Conservation (phyloP, 2,888 invertebrate genomes). For the Leistus spinibarbis region DNA sequence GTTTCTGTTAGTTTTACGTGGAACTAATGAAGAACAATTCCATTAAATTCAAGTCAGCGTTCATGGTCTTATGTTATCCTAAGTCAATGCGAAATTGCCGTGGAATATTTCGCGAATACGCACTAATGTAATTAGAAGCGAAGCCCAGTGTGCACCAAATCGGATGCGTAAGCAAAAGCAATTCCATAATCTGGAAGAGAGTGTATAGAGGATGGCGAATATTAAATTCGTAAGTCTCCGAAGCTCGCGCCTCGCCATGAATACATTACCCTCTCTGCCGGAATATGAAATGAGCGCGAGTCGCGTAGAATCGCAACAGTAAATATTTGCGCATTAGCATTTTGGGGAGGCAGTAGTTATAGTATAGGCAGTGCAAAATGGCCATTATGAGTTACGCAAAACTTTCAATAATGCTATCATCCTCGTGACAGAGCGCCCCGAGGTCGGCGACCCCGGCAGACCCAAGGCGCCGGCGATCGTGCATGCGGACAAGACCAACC, state of each 20-base stretch:
- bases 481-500: neutral
- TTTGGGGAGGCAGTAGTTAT: neutral
- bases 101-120: too few species aligned
- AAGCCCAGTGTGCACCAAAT: too few species aligned
- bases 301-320: slow-evolving; percentile 15
- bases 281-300: slow-evolving; percentile 25
- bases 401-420: neutral
- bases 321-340: slow-evolving; percentile 33
- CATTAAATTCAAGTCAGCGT: too few species aligned
- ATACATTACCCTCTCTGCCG: slow-evolving; percentile 30
- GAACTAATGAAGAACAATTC: too few species aligned
- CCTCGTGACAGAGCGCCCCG: neutral
- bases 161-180: neutral
- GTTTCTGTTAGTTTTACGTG: too few species aligned
- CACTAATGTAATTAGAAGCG: too few species aligned
- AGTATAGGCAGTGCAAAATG: neutral
- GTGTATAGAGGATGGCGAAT: too few species aligned
- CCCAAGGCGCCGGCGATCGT: neutral
- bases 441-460: neutral
- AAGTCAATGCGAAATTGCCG: too few species aligned
- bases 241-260: slow-evolving; percentile 8
- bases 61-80: too few species aligned
- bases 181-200: too few species aligned
- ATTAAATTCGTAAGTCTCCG: neutral
- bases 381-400: neutral